phyloP scores from a whole-genome alignment of 2,888 invertebrate species.

The Pristionchus arcanus region DNA sequence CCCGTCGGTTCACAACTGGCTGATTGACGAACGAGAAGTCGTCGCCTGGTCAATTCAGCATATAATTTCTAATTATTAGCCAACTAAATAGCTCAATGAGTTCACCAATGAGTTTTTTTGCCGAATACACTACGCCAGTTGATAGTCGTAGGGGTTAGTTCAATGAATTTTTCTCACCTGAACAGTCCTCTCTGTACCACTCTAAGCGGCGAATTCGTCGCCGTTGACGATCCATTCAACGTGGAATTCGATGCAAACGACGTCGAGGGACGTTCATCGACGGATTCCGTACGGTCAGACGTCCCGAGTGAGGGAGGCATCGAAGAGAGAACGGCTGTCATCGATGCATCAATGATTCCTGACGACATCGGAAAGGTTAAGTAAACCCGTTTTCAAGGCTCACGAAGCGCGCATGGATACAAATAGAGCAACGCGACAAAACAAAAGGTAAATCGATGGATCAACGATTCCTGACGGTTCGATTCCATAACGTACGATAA shows the following conservation, averaged over 20 bases:
- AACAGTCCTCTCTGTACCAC: conserved; percentile 36
- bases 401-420: background rate
- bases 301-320: background rate
- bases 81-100: too few relatives aligned
- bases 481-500: background rate
- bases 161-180: background rate
- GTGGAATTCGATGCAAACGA: conserved; percentile 44
- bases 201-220: background rate
- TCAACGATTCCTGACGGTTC: background rate
- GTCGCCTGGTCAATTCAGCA: background rate
- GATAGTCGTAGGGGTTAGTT: too few relatives aligned
- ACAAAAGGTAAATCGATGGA: background rate
- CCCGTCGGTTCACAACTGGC: conserved; percentile 46
- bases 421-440: background rate
- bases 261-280: background rate
- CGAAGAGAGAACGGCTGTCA: background rate
- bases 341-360: background rate
- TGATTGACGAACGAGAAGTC: conserved; percentile 34
- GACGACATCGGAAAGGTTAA: background rate
- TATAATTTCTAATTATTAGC: too few relatives aligned
- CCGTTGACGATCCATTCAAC: conserved; percentile 5
- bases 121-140: too few relatives aligned
- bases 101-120: too few relatives aligned
- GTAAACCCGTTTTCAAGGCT: too few relatives aligned
- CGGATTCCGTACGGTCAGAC: background rate